These are phyloP conservation scores for Ladona fulva DNA, from an alignment of 1,140 invertebrate genomes.

Conservation along the genomic window DNA sequence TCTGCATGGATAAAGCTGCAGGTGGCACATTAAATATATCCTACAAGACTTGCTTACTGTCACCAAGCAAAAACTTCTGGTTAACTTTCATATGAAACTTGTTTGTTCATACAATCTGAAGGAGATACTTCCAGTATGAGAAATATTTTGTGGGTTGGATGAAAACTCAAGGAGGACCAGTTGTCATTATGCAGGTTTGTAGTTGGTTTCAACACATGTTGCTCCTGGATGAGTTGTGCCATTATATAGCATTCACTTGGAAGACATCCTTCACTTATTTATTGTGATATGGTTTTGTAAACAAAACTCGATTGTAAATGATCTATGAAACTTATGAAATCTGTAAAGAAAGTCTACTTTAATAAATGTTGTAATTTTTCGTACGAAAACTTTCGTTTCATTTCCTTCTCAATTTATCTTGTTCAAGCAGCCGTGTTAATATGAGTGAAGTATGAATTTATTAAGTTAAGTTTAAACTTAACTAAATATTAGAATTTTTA, in stretches of 20 bases:
- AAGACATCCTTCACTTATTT: slow-evolving; percentile 4
- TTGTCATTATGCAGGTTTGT: not conserved
- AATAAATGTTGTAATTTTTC: slow-evolving; percentile 11
- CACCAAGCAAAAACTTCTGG: too few relatives aligned
- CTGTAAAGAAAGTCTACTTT: slow-evolving; percentile 2
- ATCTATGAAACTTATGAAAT: not conserved
- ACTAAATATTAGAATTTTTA: too few relatives aligned
- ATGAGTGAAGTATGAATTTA: too few relatives aligned
- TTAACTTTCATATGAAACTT: too few relatives aligned
- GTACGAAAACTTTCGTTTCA: not conserved
- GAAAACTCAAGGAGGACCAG: too few relatives aligned
- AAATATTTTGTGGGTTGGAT: too few relatives aligned
- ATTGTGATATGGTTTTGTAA: slow-evolving; percentile 4
- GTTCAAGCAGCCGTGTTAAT: too few relatives aligned
- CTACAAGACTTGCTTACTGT: not conserved
- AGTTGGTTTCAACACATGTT: not conserved
- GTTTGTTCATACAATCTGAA: too few relatives aligned
- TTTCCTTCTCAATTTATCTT: not conserved
- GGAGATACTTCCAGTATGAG: too few relatives aligned
- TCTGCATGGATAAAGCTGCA: not conserved
- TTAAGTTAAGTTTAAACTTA: too few relatives aligned
- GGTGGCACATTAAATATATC: not conserved
- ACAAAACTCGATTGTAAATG: slow-evolving; percentile 7
- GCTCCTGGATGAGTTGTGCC: slow-evolving; percentile 1
- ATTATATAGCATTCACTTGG: not conserved